These are phyloP conservation scores for Sebastes trivittatus DNA, from an alignment of 2,797 vertebrate genomes.

Conservation along the genomic window DNA sequence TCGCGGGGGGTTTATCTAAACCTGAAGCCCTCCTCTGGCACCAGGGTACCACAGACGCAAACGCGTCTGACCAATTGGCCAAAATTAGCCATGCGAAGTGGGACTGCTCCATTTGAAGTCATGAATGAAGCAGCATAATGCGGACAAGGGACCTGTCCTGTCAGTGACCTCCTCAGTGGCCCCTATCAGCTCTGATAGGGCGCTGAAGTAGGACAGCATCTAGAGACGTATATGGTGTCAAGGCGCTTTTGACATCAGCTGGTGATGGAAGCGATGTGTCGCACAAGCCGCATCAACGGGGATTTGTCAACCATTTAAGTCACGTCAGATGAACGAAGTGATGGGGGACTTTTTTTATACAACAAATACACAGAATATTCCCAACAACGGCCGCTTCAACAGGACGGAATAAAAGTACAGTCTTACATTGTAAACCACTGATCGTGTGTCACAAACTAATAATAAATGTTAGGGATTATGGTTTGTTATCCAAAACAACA, in stretches of 20 bases:
- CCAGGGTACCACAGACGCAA: slow-evolving; percentile 60
- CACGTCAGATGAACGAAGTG: slow-evolving; percentile 29
- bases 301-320: slow-evolving; percentile 46
- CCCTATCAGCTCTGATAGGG: slow-evolving; percentile 69
- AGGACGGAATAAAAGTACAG: background rate
- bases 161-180: slow-evolving; percentile 65
- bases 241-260: slow-evolving; percentile 30
- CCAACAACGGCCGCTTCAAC: background rate
- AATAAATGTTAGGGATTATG: background rate
- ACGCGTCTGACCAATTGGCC: slow-evolving; percentile 70
- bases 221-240: slow-evolving; percentile 56
- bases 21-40: slow-evolving; percentile 74
- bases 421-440: background rate
- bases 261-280: slow-evolving; percentile 46
- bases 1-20: slow-evolving; percentile 76
- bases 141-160: slow-evolving; percentile 33
- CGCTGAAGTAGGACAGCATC: slow-evolving; percentile 47
- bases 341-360: background rate
- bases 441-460: slow-evolving; percentile 2
- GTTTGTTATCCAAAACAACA: slow-evolving; percentile 19
- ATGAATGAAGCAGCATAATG: slow-evolving; percentile 49
- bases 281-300: slow-evolving; percentile 27
- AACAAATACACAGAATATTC: background rate
- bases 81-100: slow-evolving; percentile 80
- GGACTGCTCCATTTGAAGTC: slow-evolving; percentile 78